These are phyloP conservation scores for Phanerotoma sp. DNA, from an alignment of 2,888 invertebrate species.

Conservation along the genomic window DNA sequence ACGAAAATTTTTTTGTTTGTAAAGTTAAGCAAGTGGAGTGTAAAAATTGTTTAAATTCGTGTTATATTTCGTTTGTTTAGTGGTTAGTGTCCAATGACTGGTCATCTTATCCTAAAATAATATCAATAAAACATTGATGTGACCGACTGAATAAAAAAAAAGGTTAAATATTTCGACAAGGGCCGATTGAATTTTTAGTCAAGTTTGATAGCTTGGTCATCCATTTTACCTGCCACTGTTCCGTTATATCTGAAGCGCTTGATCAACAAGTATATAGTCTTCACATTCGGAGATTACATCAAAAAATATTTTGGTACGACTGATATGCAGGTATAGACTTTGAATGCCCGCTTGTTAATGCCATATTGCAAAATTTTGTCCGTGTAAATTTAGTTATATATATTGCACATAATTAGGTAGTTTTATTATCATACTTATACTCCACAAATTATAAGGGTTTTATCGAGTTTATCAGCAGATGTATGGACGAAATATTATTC, in stretches of 20 bases:
- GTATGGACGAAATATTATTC: neutral
- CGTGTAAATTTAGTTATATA: neutral
- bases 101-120: neutral
- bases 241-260: constrained; percentile 41
- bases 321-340: neutral
- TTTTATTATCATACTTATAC: too few relatives aligned
- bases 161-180: constrained; percentile 2
- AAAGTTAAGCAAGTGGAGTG: too few relatives aligned
- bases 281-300: neutral
- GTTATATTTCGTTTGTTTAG: too few relatives aligned
- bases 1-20: too few relatives aligned
- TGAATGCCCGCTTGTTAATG: neutral
- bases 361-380: too few relatives aligned
- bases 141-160: neutral
- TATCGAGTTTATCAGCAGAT: constrained; percentile 5
- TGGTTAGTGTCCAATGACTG: too few relatives aligned
- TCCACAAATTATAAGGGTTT: neutral
- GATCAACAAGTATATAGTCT: constrained; percentile 38
- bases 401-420: neutral
- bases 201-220: constrained; percentile 41
- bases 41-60: too few relatives aligned
- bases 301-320: neutral
- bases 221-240: constrained; percentile 49
- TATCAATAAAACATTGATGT: neutral
- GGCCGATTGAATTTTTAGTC: constrained; percentile 10